phyloP scores from a whole-genome alignment of 30 jellyfish, hydroid and myxozoan species.

The Hydractinia echinata region DNA sequence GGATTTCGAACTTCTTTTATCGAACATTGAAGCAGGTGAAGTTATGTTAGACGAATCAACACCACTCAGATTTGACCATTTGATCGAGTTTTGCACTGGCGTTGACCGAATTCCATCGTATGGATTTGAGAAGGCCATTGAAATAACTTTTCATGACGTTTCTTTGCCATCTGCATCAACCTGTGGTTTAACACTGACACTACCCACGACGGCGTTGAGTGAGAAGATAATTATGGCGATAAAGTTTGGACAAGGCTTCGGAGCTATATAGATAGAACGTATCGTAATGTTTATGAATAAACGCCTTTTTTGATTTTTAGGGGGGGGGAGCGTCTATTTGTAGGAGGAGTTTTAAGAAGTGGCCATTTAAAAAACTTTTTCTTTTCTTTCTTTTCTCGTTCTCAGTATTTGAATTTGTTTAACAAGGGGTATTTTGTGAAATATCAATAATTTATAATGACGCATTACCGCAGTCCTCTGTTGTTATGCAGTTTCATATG shows the following conservation, averaged over 20 bases:
- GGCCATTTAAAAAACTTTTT: too few relatives aligned
- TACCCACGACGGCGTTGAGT: neutral
- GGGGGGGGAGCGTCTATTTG: too few relatives aligned
- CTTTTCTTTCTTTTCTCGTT: too few relatives aligned
- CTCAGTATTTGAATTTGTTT: too few relatives aligned
- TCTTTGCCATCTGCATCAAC: neutral
- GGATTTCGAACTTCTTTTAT: neutral
- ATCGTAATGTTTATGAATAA: too few relatives aligned
- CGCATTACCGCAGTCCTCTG: too few relatives aligned
- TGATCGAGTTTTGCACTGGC: neutral
- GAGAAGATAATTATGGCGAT: neutral
- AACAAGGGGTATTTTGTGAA: too few relatives aligned
- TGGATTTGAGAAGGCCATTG: neutral
- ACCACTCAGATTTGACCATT: neutral
- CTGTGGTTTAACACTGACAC: neutral
- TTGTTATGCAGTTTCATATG: too few relatives aligned
- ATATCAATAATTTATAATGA: too few relatives aligned
- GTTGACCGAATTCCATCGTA: neutral
- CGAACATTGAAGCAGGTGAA: neutral
- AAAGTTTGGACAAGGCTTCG: constrained; percentile 1
- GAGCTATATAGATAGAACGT: too few relatives aligned
- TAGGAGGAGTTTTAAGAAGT: too few relatives aligned
- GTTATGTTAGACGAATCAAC: neutral
- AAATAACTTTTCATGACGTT: neutral
- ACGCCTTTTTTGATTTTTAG: too few relatives aligned